A percentile compares a stretch with the other conserved stretches of the same genome.
These are phyloP conservation scores for Piscicola geometra DNA, from an alignment of 2,888 invertebrate species.

Conservation along the genomic window DNA sequence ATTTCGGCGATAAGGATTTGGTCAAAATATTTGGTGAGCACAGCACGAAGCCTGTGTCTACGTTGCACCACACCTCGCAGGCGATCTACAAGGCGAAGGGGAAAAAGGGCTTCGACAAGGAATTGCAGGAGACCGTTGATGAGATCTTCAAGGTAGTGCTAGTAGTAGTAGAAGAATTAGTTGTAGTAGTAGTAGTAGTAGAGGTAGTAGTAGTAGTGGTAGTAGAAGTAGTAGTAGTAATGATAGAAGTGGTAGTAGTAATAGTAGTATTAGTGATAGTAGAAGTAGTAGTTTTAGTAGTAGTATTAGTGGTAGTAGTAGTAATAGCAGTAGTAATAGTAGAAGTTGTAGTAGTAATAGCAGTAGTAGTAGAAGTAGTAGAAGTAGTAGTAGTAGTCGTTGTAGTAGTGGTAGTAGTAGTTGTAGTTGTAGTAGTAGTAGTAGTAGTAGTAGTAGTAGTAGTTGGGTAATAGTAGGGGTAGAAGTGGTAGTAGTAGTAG, in stretches of 20 bases:
- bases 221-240: no score
- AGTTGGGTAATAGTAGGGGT: background rate
- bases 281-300: no score
- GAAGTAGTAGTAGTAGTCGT: conserved; percentile 3
- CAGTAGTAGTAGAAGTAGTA: background rate
- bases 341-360: background rate
- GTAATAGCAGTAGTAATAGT: background rate
- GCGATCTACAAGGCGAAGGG: conserved; percentile 35
- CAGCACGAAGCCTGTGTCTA: no score
- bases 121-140: background rate
- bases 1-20: no score
- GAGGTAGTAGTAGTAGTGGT: no score
- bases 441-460: background rate
- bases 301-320: background rate
- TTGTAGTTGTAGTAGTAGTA: background rate
- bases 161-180: no score
- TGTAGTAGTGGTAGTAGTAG: background rate
- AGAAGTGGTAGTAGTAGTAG: background rate
- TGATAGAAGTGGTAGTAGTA: no score
- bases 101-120: conserved; percentile 2
- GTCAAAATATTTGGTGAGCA: no score
- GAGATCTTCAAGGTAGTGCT: background rate
- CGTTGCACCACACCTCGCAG: no score
- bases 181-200: no score
- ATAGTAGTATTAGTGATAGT: no score